phyloP scores from a whole-genome alignment of 2,888 invertebrate genomes.

The Selenia dentaria region DNA sequence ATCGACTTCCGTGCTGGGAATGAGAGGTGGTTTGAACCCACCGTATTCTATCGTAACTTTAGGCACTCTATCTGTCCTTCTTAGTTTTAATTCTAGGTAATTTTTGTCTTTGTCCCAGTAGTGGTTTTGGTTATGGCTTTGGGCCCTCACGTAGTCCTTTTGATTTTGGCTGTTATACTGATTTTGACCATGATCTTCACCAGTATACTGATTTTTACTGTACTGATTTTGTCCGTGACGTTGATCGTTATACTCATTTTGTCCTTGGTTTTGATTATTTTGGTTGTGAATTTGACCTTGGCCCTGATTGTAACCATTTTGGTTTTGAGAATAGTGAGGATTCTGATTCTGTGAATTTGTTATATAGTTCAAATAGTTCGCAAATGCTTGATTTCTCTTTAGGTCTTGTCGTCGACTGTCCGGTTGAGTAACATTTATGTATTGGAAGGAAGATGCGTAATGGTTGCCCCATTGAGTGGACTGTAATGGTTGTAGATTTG shows the following conservation, averaged over 20 bases:
- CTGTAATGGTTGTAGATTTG: constrained; percentile 29
- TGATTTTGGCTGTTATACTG: constrained; percentile 11
- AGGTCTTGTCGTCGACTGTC: constrained; percentile 25
- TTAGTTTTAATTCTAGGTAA: constrained; percentile 70
- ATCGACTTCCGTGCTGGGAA: constrained; percentile 92
- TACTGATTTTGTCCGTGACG: constrained; percentile 20
- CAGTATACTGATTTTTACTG: not conserved
- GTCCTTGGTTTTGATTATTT: constrained; percentile 1
- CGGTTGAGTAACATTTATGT: constrained; percentile 53
- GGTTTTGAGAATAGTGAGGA: constrained; percentile 17
- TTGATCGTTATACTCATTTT: not conserved
- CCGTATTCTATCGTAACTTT: constrained; percentile 88
- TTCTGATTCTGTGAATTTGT: constrained; percentile 57
- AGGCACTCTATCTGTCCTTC: constrained; percentile 84
- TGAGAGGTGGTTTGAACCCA: constrained; percentile 92
- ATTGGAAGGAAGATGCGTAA: constrained; percentile 68
- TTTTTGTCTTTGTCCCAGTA: constrained; percentile 52
- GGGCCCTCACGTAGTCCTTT: constrained; percentile 76
- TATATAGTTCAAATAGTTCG: constrained; percentile 49
- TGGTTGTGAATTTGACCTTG: not conserved
- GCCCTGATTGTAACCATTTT: constrained; percentile 9
- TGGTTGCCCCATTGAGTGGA: constrained; percentile 66
- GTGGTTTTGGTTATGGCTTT: constrained; percentile 55
- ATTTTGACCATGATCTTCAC: constrained; percentile 16
- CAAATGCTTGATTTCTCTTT: constrained; percentile 19